Evolutionary conservation across 92 coral and sea anemone species (phyloP).

Genomic region (Umimayanthus kanabou): DNA sequence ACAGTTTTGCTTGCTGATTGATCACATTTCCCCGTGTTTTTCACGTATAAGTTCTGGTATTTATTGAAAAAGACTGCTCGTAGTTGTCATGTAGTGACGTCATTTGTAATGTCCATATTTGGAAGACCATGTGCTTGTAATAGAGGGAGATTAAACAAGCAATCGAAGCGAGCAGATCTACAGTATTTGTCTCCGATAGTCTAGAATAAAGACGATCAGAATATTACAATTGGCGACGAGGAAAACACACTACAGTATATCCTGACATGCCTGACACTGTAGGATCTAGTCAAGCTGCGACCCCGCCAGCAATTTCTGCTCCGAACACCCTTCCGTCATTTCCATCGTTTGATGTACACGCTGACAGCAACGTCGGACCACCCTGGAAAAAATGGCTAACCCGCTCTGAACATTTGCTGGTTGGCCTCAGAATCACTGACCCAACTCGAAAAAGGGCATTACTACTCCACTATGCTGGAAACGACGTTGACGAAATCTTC

Average conservation of each 20-base stretch:
- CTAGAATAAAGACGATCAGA: not conserved
- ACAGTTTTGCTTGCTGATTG: too few species aligned
- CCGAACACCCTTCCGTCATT: conserved; percentile 29
- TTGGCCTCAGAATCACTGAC: conserved; percentile 7
- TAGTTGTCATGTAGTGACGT: conserved; percentile 5
- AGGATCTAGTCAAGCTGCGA: not conserved
- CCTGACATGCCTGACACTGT: conserved; percentile 7
- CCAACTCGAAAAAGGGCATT: conserved; percentile 27
- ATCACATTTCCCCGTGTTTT: too few species aligned
- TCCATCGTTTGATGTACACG: conserved; percentile 48
- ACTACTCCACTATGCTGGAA: conserved; percentile 38
- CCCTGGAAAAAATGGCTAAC: conserved; percentile 28
- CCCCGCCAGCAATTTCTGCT: conserved; percentile 7
- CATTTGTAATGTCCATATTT: not conserved
- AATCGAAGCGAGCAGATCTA: not conserved
- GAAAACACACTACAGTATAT: not conserved
- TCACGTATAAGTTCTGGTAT: too few species aligned
- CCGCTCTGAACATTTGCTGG: not conserved
- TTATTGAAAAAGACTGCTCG: too few species aligned
- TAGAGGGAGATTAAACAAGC: not conserved
- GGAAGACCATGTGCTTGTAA: conserved; percentile 7
- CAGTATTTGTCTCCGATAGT: not conserved
- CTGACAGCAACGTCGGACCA: conserved; percentile 51
- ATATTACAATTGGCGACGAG: conserved; percentile 36
- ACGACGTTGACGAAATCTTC: conserved; percentile 33